Evolutionary conservation across 64 coral and sea anemone genomes (phyloP), one percentile per base, ranked within the genome.

Genomic region (Stichodactyla mertensii): DNA sequence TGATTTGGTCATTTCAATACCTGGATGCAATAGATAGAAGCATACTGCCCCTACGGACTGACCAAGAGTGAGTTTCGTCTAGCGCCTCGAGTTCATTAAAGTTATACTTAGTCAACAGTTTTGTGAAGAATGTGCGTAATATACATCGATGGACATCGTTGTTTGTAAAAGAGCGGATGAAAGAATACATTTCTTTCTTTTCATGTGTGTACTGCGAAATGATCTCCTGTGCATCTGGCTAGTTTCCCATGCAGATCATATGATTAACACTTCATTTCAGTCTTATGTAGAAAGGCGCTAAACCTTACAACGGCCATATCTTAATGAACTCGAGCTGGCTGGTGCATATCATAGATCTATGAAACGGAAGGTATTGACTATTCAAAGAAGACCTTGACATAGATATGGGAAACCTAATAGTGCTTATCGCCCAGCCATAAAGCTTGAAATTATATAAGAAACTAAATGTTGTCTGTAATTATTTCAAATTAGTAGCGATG

Each of bases 121-220:
- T 85, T 61, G 55, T 27, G 23, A 85, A 85, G 83, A 85, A 85
- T 85, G 83, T 85, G 15, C 15, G 55, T 85, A 85, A 85, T 85
- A 85, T 85, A 85, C 27, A 64, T 52, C 45, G 11, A 85, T 55
- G 23, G 83, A 85, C 56, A 16, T 61, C 83, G 22, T 85, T 85
- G 56, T 85, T 85, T 85, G 83, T 23, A 10, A 55, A 85, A 52
- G 55, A 85, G 56, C 83, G 83, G 83, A 85, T 85, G 83, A 85
- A 52, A 61, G 27, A 85, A 55, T 58, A 64, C 60, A 52, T 10
- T 31, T 85, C 60, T 64, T 58, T 82, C 55, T 64, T 85, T 22
- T 85, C 54, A 28, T 22, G 16, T 85, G 14, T 61, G 61, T 85
- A 59, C 27, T 57, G 2, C 54, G 56, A 60, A 58, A 60, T 85